Evolutionary conservation across 2,113 vertebrate species (phyloP), one percentile per base, ranked within the genome.

Genomic region (Cygnus atratus): DNA sequence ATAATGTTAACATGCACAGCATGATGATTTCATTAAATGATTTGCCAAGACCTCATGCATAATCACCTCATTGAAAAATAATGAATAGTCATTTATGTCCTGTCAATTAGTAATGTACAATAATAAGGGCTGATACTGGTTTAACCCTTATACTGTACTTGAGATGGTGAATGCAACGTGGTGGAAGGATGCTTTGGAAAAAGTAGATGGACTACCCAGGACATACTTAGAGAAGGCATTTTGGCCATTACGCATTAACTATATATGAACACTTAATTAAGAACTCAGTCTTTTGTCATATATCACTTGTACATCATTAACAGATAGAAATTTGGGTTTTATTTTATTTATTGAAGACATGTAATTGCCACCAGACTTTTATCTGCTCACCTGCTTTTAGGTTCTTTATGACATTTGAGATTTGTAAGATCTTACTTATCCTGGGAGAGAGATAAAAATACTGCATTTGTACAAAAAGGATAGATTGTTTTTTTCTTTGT

Each of bases 41-140:
- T 94, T 93, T 86, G 28, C 44, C 82, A 85, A 76, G 57, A 66
- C 37, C 57, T 92, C 71, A 44, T 72, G n/a, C 48, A 86, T 86
- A 79, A 92, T 86, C 41, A 91, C 43, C 66, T 88, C 70, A 83
- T 1, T 84, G 81, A 92, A 95, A 77, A 93, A 83, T 66, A 96
- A 86, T 80, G 71, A 94, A 88, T 54, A 89, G 63, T 71, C 10
- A 65, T 83, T 87, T 89, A 48, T 62, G 55, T 67, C 78, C 80
- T 90, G 52, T 78, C 84, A 88, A 55, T 92, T 90, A 83, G 46
- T 61, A 71, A 72, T 55, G 57, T 71, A 26, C 57, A 74, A 81
- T 87, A 81, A 84, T 52, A 90, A 81, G 20, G 78, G 65, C 37
- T 68, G 52, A 74, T 61, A 35, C 7, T 61, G 29, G 8, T 65